Evolutionary conservation across 2,888 invertebrate genomes (phyloP), one percentile per base, ranked within the genome.

Genomic region (Hemithea aestivaria): DNA sequence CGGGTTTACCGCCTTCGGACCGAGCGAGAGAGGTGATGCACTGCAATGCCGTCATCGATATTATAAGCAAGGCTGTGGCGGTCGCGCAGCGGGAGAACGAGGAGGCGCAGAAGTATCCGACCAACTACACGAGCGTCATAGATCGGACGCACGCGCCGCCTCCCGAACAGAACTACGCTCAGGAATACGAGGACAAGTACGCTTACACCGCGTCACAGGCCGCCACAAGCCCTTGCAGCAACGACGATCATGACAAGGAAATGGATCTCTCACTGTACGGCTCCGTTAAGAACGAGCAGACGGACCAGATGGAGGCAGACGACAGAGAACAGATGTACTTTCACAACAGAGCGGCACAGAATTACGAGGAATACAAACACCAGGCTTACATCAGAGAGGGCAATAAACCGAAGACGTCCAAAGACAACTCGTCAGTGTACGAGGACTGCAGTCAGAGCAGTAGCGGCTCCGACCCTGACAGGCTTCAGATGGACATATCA

Each of bases 401-500:
- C 20, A 69, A 56, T 40, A 81, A 75, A 59, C 56, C 64, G 36
- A 76, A 75, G 56, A 53, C 62, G 11, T 51, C 70, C 10, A 81
- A 85, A 48, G 89, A 89, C 41, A 89, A 82, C 49, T 70, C 87
- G 33, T 82, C 87, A 20, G 85, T 85, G 36, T 89, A 85, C 46
- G 88, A 89, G 50, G 90, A 89, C 27, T 89, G 89, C 62, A 90
- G 90, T 59, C 89, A 90, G 49, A 92, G 90, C 68, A 92, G 92
- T 68, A 91, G 91, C 65, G 91, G 91, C 51, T 93, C 93, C 0
- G 94, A 94, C 79, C 92, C 92, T 1, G 93, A 92, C 55, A 83
- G 93, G 57, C 76, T 93, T 56, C 93, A 93, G 62, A 93, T 93
- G 74, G 93, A 93, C 70, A 91, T 91, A 53, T 87, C 87, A 12